Conservation (phyloP, 2,797 vertebrate species). For the Oophaga sylvatica region DNA sequence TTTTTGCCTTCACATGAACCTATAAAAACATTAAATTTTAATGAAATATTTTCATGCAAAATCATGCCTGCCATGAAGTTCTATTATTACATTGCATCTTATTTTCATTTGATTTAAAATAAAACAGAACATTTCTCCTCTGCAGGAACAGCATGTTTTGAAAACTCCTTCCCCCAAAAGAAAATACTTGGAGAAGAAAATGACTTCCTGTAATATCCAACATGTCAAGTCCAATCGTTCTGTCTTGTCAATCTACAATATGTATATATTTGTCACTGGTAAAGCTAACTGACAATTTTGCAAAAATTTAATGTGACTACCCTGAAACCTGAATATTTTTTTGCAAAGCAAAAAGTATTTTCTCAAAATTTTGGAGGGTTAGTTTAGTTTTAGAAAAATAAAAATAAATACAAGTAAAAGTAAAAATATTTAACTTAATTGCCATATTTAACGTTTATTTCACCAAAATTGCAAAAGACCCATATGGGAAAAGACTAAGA, state of each 20-base stretch:
- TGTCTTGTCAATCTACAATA: constrained; percentile 66
- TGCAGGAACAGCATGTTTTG: not conserved
- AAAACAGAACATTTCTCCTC: not conserved
- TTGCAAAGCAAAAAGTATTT: not conserved
- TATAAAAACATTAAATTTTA: not conserved
- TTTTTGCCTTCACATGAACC: not conserved
- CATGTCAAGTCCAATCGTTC: constrained; percentile 74
- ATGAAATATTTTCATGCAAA: not conserved
- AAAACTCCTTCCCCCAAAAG: constrained; percentile 66
- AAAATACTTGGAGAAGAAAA: constrained; percentile 77
- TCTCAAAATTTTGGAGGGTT: not conserved
- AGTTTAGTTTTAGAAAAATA: not conserved
- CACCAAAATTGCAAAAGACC: too few relatives aligned
- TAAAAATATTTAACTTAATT: not conserved
- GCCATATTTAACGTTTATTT: not conserved
- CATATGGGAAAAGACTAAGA: too few relatives aligned
- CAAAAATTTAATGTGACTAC: not conserved
- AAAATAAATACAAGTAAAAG: not conserved
- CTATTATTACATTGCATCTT: not conserved
- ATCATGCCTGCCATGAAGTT: not conserved
- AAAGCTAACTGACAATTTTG: not conserved
- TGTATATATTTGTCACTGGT: not conserved
- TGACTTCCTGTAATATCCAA: constrained; percentile 68
- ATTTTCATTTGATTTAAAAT: not conserved
- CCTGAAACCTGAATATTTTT: not conserved